Evolutionary conservation across 2,113 vertebrate genomes (phyloP), one percentile per base, ranked within the genome.

Genomic region (Callaeas wilsoni): DNA sequence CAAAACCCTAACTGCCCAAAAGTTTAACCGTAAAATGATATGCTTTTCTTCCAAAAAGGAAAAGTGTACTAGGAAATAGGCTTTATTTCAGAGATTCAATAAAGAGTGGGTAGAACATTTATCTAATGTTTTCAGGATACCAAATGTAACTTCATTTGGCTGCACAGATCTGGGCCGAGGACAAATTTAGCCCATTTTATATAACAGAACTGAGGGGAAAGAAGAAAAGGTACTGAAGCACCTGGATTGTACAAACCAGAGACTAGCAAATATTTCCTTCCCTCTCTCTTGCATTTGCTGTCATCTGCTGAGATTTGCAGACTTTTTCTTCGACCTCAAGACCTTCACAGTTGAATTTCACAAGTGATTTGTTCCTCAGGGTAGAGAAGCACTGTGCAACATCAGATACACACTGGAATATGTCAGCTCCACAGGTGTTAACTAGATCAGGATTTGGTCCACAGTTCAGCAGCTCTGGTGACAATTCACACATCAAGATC

Each of bases 401-500:
- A 90, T 50, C 82, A 79, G 77, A 90, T 55, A 84, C 76, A 22
- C 47, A 81, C 2, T 37, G 37, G 73, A 92, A 95, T 52, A 49
- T 20, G 50, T 70, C 92, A 93, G 88, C 59, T 93, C 76, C 79
- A 78, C 83, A 90, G 68, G 83, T 84, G 89, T 81, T 91, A 90
- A 88, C 84, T 78, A 82, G 60, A 56, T 64, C 80, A 75, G 73
- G 52, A 88, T 86, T 87, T 78, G 50, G 80, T 73, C 93, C 68
- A 27, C 69, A 84, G 52, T 84, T 89, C 90, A 87, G 76, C 53
- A 70, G 71, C 76, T 86, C 73, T 39, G 65, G 47, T 75, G 90
- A 77, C 85, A 96, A 92, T 73, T 96, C 85, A 84, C 94, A 93
- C 76, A 93, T 71, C 63, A 55, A 71, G 85, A 88, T 88, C 75